These are phyloP conservation scores for Argya squamiceps DNA, from an alignment of 2,797 vertebrate genomes.

Conservation along the genomic window DNA sequence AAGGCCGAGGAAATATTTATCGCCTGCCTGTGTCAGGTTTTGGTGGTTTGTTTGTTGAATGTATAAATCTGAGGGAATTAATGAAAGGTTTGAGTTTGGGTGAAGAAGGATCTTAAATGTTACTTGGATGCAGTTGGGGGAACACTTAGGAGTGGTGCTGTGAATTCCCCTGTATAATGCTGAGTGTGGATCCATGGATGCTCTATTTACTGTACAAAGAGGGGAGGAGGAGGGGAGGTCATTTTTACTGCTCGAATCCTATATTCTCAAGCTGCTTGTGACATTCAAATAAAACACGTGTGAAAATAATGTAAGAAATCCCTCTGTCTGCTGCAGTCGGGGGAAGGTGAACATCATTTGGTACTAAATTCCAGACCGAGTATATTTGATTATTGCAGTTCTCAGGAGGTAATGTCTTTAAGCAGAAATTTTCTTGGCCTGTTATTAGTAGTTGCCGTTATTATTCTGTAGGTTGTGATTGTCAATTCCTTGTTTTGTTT, in stretches of 20 bases:
- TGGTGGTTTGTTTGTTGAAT: constrained; percentile 34
- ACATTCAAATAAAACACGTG: constrained; percentile 20
- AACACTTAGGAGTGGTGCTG: constrained; percentile 3
- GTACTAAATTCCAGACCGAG: constrained; percentile 22
- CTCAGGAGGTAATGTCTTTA: background rate
- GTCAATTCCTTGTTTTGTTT: constrained; percentile 14
- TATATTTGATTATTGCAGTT: background rate
- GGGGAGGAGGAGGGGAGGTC: constrained; percentile 8
- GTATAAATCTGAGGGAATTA: constrained; percentile 42
- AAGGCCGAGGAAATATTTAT: constrained; percentile 57
- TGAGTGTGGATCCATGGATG: background rate
- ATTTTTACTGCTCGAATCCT: background rate
- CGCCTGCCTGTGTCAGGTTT: constrained; percentile 3
- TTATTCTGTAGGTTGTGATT: constrained; percentile 51
- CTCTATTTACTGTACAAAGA: constrained; percentile 23
- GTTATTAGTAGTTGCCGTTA: background rate
- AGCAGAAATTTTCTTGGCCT: constrained; percentile 24
- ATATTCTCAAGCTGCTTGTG: constrained; percentile 40
- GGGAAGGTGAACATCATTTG: background rate
- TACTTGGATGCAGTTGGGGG: constrained; percentile 31
- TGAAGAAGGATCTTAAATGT: background rate
- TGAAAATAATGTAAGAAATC: constrained; percentile 18
- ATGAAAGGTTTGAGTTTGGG: constrained; percentile 35
- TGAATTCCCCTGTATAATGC: background rate
- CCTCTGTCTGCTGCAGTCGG: background rate